Conservation (phyloP, 2,797 vertebrate species). For the Chiloscyllium punctatum region DNA sequence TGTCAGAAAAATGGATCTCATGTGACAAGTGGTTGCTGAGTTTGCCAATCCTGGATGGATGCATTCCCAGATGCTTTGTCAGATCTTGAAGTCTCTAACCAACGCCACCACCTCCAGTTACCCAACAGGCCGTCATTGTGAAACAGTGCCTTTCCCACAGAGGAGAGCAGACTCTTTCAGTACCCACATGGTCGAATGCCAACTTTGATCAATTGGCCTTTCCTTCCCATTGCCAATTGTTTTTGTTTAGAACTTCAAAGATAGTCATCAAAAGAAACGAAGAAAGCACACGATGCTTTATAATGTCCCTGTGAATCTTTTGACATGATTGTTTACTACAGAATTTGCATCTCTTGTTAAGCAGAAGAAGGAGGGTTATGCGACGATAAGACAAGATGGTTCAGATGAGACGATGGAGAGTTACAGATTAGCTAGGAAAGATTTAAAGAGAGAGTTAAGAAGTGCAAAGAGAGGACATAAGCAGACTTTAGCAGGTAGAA, state of each 20-base stretch:
- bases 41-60: background rate
- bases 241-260: background rate
- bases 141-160: background rate
- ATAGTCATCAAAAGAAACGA: background rate
- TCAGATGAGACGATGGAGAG: no score
- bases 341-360: no score
- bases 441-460: no score
- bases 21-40: background rate
- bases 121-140: background rate
- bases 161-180: background rate
- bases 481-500: no score
- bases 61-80: background rate
- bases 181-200: background rate
- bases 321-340: no score
- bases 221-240: background rate
- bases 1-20: background rate
- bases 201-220: background rate
- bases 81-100: background rate
- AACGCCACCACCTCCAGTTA: background rate
- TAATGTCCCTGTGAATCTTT: background rate
- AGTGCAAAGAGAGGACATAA: no score
- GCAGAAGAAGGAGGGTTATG: no score
- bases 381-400: no score
- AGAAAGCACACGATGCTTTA: background rate
- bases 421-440: no score